Evolutionary conservation across 1,140 invertebrate genomes (phyloP).

Genomic region (Scaptomyza pallida): DNA sequence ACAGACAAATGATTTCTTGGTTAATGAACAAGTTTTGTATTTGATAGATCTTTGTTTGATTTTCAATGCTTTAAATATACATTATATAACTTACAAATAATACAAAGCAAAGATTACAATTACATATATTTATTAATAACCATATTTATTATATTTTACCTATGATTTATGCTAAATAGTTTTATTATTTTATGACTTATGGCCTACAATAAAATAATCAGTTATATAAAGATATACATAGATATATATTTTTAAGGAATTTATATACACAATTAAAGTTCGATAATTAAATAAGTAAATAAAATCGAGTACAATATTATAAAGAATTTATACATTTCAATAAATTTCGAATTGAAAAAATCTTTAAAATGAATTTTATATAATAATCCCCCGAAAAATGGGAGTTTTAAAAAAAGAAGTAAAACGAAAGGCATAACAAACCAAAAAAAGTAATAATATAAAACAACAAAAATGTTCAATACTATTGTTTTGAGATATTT

Average conservation of each 20-base stretch:
- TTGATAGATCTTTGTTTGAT: conserved; percentile 45
- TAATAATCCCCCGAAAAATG: neutral
- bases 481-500: neutral
- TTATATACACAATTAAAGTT: conserved; percentile 30
- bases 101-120: conserved; percentile 41
- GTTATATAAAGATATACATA: too few species aligned
- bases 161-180: conserved; percentile 31
- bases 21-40: conserved; percentile 50
- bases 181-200: conserved; percentile 35
- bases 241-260: conserved; percentile 12
- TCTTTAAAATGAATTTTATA: neutral
- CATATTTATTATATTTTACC: neutral
- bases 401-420: conserved; percentile 1
- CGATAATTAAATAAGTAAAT: conserved; percentile 8
- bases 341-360: too few species aligned
- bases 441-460: neutral
- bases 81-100: conserved; percentile 42
- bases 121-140: conserved; percentile 1
- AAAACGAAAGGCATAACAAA: conserved; percentile 1
- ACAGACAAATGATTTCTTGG: conserved; percentile 2
- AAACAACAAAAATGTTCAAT: conserved; percentile 2
- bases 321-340: neutral
- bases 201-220: conserved; percentile 57
- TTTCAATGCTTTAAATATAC: conserved; percentile 12
- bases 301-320: neutral